A percentile compares a stretch with the other conserved stretches of the same genome.
Evolutionary conservation across 2,888 invertebrate genomes (phyloP).

Genomic region (Megastigmus dorsalis): DNA sequence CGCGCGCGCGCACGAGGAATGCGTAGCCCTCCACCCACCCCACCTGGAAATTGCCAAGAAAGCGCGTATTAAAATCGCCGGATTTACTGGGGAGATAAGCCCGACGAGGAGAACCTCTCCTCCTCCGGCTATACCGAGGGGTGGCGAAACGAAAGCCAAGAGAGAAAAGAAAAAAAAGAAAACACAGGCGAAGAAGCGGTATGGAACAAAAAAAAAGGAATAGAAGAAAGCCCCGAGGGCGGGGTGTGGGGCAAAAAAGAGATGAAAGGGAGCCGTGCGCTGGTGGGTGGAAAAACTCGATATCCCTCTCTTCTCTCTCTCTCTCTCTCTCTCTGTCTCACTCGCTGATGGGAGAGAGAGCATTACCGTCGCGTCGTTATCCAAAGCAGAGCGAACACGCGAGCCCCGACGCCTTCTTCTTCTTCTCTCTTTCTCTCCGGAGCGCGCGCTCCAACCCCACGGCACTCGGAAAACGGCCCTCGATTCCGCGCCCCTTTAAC

Average conservation of each 20-base stretch:
- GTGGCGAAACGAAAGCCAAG: constrained; percentile 63
- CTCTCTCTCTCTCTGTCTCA: constrained; percentile 67
- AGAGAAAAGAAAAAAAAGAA: constrained; percentile 39
- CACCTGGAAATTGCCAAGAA: constrained; percentile 75
- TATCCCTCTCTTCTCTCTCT: constrained; percentile 53
- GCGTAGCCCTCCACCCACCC: constrained; percentile 68
- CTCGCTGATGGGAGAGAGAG: too few species aligned
- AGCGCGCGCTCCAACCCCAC: too few species aligned
- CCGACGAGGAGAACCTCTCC: constrained; percentile 47
- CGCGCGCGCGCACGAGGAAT: constrained; percentile 63
- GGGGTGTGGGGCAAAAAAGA: background rate
- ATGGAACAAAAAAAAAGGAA: background rate
- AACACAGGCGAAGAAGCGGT: constrained; percentile 58
- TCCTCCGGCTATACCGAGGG: too few species aligned
- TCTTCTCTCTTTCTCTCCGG: too few species aligned
- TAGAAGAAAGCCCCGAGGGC: constrained; percentile 55
- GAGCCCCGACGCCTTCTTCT: constrained; percentile 54
- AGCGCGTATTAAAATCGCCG: constrained; percentile 78
- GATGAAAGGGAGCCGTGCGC: constrained; percentile 59
- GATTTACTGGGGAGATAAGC: constrained; percentile 78
- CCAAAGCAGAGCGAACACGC: too few species aligned
- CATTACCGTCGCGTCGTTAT: constrained; percentile 70
- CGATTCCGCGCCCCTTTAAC: constrained; percentile 58
- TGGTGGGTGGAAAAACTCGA: background rate
- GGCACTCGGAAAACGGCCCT: constrained; percentile 31